These are phyloP conservation scores for Aradus depressus DNA, from an alignment of 2,888 invertebrate genomes.

Conservation along the genomic window DNA sequence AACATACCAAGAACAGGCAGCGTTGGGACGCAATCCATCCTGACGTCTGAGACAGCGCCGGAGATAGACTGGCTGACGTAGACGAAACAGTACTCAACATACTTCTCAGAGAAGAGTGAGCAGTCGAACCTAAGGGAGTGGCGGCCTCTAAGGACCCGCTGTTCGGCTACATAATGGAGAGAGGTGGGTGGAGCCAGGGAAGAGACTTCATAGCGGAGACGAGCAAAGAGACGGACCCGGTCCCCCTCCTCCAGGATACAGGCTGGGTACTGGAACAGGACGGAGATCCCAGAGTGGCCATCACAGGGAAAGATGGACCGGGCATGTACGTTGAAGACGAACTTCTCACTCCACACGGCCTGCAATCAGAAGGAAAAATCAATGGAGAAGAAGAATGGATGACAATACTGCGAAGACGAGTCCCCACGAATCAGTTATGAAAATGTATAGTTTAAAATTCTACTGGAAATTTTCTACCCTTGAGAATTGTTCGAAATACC, in stretches of 20 bases:
- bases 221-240: slow-evolving; percentile 66
- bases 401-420: too few species aligned
- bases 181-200: slow-evolving; percentile 54
- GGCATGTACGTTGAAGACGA: slow-evolving; percentile 73
- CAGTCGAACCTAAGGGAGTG: slow-evolving; percentile 67
- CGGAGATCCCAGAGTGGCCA: slow-evolving; percentile 54
- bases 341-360: slow-evolving; percentile 77
- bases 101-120: slow-evolving; percentile 68
- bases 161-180: slow-evolving; percentile 53
- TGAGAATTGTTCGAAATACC: too few species aligned
- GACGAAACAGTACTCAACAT: slow-evolving; percentile 77
- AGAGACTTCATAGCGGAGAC: slow-evolving; percentile 53
- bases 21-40: slow-evolving; percentile 75
- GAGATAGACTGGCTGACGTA: slow-evolving; percentile 77
- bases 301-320: slow-evolving; percentile 75
- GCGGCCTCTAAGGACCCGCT: slow-evolving; percentile 54
- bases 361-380: slow-evolving; percentile 34
- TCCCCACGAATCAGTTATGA: too few species aligned
- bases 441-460: too few species aligned
- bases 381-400: background rate
- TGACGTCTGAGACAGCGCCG: slow-evolving; percentile 72
- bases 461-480: too few species aligned
- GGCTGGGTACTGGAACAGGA: slow-evolving; percentile 72
- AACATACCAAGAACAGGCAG: slow-evolving; percentile 62
- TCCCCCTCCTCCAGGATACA: slow-evolving; percentile 59